Percentiles rank a stretch among this genome's conserved stretches.
phyloP scores from a whole-genome alignment of 2,113 vertebrate species.

The Sisor rabdophorus region DNA sequence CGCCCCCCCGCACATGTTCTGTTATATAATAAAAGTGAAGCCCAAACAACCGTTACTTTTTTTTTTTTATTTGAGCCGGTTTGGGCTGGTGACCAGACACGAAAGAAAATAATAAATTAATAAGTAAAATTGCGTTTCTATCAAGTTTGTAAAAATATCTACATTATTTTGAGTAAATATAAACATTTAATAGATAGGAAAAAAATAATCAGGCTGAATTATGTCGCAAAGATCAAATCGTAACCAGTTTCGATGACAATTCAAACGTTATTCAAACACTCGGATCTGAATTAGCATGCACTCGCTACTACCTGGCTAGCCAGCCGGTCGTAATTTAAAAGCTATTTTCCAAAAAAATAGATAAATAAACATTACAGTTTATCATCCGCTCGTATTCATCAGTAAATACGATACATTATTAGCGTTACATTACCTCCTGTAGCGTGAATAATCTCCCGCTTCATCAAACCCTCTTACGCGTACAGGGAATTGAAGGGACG shows the following conservation, averaged over 20 bases:
- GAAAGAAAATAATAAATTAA: not conserved
- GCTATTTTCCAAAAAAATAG: not conserved
- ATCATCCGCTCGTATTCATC: too few species aligned
- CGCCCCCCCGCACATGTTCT: too few species aligned
- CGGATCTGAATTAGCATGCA: not conserved
- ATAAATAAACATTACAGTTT: not conserved
- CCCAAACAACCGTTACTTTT: not conserved
- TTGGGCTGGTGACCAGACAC: not conserved
- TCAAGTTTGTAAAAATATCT: not conserved
- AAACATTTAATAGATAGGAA: too few species aligned
- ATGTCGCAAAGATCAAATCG: too few species aligned
- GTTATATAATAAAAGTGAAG: not conserved
- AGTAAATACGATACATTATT: not conserved
- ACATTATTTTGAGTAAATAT: too few species aligned
- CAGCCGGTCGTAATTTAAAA: not conserved
- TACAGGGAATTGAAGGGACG: not conserved
- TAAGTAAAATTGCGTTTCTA: not conserved
- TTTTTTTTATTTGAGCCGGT: not conserved
- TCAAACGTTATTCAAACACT: not conserved
- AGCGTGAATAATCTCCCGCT: slow-evolving; percentile 2
- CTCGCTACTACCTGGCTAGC: not conserved
- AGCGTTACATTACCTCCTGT: not conserved
- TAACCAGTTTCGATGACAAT: not conserved
- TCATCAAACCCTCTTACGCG: not conserved
- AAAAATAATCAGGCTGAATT: too few species aligned